These are phyloP conservation scores for Dolichopus griseipennis DNA, from an alignment of 2,888 invertebrate genomes.

Conservation along the genomic window DNA sequence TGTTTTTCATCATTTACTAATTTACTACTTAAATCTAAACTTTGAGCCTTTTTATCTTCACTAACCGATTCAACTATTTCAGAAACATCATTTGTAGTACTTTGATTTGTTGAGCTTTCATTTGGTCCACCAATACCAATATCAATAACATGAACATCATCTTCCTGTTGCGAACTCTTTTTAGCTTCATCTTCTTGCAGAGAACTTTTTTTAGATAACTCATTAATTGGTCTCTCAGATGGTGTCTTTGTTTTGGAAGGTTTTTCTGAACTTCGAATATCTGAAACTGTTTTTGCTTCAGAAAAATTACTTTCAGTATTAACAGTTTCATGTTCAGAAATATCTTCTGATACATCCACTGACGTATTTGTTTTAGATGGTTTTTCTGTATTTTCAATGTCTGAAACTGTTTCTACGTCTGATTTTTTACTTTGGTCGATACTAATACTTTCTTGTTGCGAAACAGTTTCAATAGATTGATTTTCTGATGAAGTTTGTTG, in stretches of 20 bases:
- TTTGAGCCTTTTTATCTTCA: slow-evolving; percentile 18
- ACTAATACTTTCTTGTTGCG: background rate
- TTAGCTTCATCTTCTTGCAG: background rate
- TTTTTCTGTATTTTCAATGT: too few relatives aligned
- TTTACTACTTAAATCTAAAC: slow-evolving; percentile 19
- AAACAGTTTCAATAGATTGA: slow-evolving; percentile 7
- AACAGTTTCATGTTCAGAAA: background rate
- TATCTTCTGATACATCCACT: background rate
- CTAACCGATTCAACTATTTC: slow-evolving; percentile 36
- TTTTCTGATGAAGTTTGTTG: slow-evolving; percentile 8
- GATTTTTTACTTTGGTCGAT: background rate
- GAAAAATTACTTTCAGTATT: background rate
- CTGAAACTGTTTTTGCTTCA: background rate
- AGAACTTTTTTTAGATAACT: too few relatives aligned
- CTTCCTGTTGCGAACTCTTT: background rate
- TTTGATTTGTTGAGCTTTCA: slow-evolving; percentile 35
- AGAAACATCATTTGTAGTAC: slow-evolving; percentile 41
- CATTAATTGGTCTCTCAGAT: too few relatives aligned
- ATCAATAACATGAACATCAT: background rate
- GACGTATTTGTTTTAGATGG: too few relatives aligned
- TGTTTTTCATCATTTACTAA: slow-evolving; percentile 17
- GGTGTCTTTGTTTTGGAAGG: background rate
- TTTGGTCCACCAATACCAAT: slow-evolving; percentile 7
- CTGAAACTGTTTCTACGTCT: background rate
- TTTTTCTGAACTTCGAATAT: background rate